Conservation (phyloP, 2,113 vertebrate species). For the Cyrtonyx montezumae region DNA sequence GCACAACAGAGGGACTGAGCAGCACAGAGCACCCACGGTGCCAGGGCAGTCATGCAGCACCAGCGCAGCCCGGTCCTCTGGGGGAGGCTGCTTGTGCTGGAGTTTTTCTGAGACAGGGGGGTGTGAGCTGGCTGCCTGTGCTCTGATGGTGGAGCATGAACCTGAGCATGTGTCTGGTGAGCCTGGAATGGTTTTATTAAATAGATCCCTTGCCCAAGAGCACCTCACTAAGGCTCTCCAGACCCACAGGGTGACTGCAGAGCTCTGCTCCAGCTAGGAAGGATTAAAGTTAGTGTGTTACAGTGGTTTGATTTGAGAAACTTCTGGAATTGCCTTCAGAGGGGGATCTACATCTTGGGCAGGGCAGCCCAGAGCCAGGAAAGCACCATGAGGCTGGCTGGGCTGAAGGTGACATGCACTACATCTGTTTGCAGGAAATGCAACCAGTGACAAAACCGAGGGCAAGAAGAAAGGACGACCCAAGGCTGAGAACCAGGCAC, state of each 20-base stretch:
- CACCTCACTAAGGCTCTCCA: not conserved
- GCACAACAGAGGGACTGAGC: not conserved
- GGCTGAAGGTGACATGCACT: not conserved
- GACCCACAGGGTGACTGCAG: not conserved
- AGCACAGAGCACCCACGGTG: not conserved
- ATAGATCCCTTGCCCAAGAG: not conserved
- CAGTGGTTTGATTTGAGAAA: not conserved
- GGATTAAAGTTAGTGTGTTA: not conserved
- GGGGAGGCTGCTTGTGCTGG: not conserved
- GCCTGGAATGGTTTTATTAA: not conserved
- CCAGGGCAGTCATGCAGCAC: not conserved
- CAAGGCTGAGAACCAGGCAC: slow-evolving; percentile 88
- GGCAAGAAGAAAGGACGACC: slow-evolving; percentile 93
- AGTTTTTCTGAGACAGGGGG: not conserved
- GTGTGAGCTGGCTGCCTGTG: not conserved
- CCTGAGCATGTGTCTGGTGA: not conserved
- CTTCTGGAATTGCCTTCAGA: not conserved
- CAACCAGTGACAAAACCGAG: slow-evolving; percentile 85
- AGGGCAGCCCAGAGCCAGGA: not conserved
- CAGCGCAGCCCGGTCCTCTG: not conserved
- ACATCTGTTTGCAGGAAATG: slow-evolving; percentile 76
- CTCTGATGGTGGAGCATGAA: not conserved
- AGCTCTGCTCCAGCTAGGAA: not conserved
- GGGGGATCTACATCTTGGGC: not conserved
- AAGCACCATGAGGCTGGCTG: rapidly evolving